These are phyloP conservation scores for Meles meles DNA, from an alignment of 2,113 vertebrate species.

Conservation along the genomic window DNA sequence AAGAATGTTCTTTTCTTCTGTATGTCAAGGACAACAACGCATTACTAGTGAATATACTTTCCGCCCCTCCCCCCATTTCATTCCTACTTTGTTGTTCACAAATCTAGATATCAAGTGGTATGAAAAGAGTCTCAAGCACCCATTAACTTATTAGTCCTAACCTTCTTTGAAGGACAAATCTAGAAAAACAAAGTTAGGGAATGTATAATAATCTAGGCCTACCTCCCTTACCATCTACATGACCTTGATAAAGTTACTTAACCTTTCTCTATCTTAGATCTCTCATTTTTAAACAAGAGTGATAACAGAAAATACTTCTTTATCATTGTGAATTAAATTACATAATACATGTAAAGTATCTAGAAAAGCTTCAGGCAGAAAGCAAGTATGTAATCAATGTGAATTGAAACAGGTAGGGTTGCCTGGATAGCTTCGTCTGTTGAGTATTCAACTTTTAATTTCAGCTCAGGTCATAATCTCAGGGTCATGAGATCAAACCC, in stretches of 20 bases:
- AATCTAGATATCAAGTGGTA: neutral
- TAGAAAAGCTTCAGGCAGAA: slow-evolving; percentile 8
- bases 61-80: neutral
- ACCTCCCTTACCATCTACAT: neutral
- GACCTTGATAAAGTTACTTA: neutral
- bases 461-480: neutral
- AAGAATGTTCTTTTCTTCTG: neutral
- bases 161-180: neutral
- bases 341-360: neutral
- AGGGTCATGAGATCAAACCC: neutral
- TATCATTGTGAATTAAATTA: neutral
- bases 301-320: neutral
- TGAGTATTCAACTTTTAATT: neutral
- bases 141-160: neutral
- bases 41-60: neutral
- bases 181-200: neutral
- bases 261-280: neutral
- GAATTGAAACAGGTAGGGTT: neutral
- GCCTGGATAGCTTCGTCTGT: neutral
- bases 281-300: neutral
- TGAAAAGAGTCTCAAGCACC: neutral
- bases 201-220: neutral
- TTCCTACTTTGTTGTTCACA: neutral
- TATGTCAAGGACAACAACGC: neutral
- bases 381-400: neutral